Percentiles rank a stretch among this genome's conserved stretches.
These are phyloP conservation scores for Slavum lentiscoides DNA, from an alignment of 2,888 invertebrate species.

Conservation along the genomic window DNA sequence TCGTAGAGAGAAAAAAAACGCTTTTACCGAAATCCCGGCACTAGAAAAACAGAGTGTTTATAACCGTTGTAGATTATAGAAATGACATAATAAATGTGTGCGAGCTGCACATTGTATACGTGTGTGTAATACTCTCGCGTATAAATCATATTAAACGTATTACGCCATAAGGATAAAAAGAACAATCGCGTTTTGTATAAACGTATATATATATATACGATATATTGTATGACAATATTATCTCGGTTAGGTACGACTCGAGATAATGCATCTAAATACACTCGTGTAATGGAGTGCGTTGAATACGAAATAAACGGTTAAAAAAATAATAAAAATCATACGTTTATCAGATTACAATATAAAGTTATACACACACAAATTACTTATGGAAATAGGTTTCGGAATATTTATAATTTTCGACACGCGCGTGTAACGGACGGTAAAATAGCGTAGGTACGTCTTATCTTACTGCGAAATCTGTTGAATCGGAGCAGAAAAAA, in stretches of 20 bases:
- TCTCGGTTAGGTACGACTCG: not conserved
- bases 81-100: too few species aligned
- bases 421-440: constrained; percentile 2
- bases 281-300: not conserved
- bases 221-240: constrained; percentile 10
- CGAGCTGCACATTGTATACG: too few species aligned
- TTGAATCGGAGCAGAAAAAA: too few species aligned
- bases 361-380: not conserved
- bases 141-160: too few species aligned
- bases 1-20: too few species aligned
- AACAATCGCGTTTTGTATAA: not conserved
- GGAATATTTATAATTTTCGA: not conserved
- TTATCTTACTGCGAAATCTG: too few species aligned
- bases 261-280: constrained; percentile 5
- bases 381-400: too few species aligned
- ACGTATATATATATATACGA: too few species aligned
- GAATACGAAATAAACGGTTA: constrained; percentile 8
- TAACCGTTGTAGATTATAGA: too few species aligned
- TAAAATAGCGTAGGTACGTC: too few species aligned
- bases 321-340: constrained; percentile 10
- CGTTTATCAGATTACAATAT: not conserved
- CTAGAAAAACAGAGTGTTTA: too few species aligned
- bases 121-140: not conserved
- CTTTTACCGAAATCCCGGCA: too few species aligned
- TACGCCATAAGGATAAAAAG: not conserved